Conservation (phyloP, 2,113 vertebrate genomes). For the Lepus europaeus region DNA sequence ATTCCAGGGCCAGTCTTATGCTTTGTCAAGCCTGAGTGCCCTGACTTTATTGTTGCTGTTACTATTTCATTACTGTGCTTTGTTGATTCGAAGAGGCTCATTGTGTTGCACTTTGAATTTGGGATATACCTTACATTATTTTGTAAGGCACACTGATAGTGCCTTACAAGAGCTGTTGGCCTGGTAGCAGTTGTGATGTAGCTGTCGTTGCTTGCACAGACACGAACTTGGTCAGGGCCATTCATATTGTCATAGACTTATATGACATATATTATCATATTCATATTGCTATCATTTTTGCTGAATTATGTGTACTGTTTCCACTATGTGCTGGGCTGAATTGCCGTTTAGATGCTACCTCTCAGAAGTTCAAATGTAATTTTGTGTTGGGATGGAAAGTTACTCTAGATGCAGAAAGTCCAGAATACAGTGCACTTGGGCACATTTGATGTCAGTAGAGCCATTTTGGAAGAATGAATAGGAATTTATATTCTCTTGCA, state of each 20-base stretch:
- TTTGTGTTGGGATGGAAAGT: neutral
- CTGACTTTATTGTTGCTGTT: neutral
- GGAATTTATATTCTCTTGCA: neutral
- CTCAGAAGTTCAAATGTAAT: neutral
- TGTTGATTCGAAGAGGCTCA: neutral
- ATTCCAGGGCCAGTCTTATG: neutral
- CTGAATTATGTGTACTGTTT: neutral
- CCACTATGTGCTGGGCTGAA: neutral
- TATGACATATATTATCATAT: too few relatives aligned
- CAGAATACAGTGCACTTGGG: neutral
- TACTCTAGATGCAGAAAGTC: neutral
- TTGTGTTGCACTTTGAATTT: neutral
- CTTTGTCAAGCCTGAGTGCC: neutral
- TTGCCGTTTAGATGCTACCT: neutral
- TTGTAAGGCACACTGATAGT: neutral
- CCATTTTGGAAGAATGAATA: constrained; percentile 17
- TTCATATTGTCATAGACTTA: neutral
- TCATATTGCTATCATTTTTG: neutral
- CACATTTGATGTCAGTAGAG: neutral
- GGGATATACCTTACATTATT: neutral
- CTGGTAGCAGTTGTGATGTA: neutral
- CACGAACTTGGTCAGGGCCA: neutral
- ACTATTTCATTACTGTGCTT: neutral
- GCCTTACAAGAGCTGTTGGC: neutral
- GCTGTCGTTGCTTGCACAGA: neutral